These are phyloP conservation scores for Physocephala rufipes DNA, from an alignment of 2,888 invertebrate genomes.

Conservation along the genomic window DNA sequence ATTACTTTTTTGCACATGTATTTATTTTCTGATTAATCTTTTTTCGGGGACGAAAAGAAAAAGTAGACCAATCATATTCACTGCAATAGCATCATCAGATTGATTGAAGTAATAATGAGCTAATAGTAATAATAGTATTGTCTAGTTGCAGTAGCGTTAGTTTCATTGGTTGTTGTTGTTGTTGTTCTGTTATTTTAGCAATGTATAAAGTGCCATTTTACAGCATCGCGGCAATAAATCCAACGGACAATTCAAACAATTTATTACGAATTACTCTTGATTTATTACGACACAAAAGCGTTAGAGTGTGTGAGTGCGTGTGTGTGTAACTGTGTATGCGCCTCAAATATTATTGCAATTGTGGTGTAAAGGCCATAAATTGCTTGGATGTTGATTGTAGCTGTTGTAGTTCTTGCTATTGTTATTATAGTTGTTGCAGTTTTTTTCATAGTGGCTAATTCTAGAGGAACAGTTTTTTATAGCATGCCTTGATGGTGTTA, in stretches of 20 bases:
- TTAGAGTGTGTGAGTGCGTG: neutral
- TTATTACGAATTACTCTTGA: slow-evolving; percentile 31
- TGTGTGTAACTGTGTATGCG: neutral
- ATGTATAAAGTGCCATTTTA: neutral
- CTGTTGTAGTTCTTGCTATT: neutral
- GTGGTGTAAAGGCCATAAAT: neutral
- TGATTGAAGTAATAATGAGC: too few relatives aligned
- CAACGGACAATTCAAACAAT: slow-evolving; percentile 10
- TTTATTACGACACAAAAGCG: slow-evolving; percentile 20
- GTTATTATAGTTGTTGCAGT: neutral
- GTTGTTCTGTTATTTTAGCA: neutral
- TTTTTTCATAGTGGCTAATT: neutral
- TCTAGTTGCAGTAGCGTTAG: neutral
- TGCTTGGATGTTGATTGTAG: neutral
- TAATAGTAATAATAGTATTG: neutral
- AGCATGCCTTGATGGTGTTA: neutral
- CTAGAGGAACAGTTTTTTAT: neutral
- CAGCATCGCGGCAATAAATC: slow-evolving; percentile 27
- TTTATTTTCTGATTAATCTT: too few relatives aligned
- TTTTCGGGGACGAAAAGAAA: too few relatives aligned
- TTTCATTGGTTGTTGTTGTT: neutral
- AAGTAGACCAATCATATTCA: too few relatives aligned
- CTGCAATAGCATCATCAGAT: too few relatives aligned
- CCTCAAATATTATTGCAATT: neutral
- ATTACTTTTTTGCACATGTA: too few relatives aligned